phyloP scores from a whole-genome alignment of 2,797 vertebrate genomes.

The Mormyrus hasselquistii region DNA sequence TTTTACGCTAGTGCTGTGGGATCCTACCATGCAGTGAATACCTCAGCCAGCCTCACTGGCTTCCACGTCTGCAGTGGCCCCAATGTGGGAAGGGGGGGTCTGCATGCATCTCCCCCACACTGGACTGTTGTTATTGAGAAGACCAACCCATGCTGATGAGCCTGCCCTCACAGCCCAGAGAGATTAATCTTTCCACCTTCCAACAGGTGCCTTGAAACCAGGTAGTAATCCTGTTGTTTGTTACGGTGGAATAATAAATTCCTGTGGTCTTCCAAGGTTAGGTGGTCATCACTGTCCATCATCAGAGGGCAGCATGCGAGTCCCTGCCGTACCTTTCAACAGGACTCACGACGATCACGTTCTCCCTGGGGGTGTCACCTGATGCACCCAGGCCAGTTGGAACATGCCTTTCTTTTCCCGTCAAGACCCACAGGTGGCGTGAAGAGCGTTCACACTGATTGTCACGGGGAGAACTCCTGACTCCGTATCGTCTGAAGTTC shows the following conservation, averaged over 20 bases:
- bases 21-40: constrained; percentile 51
- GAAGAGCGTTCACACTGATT: constrained; percentile 8
- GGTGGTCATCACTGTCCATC: not conserved
- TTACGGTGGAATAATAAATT: not conserved
- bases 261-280: not conserved
- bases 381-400: constrained; percentile 6
- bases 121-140: not conserved
- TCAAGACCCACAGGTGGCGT: constrained; percentile 32
- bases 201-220: constrained; percentile 5
- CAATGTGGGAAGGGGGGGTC: constrained; percentile 23
- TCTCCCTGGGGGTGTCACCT: constrained; percentile 29
- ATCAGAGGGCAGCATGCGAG: constrained; percentile 23
- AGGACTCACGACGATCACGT: constrained; percentile 29
- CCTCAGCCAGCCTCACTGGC: constrained; percentile 40
- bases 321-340: constrained; percentile 31
- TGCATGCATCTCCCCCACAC: not conserved
- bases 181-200: not conserved
- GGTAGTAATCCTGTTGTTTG: not conserved
- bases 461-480: constrained; percentile 17
- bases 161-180: constrained; percentile 16
- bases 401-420: constrained; percentile 12
- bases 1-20: constrained; percentile 36
- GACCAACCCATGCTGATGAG: not conserved
- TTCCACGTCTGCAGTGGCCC: constrained; percentile 35
- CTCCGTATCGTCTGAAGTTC: not conserved